Evolutionary conservation across 1,140 invertebrate species (phyloP).

Genomic region (Thaumetopoea pityocampa): DNA sequence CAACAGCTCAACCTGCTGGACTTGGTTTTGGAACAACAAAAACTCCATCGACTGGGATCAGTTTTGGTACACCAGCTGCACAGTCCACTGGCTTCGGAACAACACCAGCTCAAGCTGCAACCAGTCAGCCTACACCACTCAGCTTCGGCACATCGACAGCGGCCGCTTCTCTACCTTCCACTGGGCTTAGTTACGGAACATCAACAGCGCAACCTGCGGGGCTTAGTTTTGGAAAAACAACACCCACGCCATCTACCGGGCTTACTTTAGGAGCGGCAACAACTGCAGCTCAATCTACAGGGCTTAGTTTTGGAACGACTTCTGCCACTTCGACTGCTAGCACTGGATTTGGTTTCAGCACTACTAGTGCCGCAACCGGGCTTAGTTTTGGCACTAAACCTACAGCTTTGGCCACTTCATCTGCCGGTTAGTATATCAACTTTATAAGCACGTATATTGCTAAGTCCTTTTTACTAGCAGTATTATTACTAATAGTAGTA

Average conservation of each 20-base stretch:
- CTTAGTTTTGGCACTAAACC: constrained; percentile 17
- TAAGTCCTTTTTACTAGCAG: too few species aligned
- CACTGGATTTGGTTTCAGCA: too few species aligned
- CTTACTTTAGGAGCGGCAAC: constrained; percentile 25
- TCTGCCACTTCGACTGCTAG: too few species aligned
- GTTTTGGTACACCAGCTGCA: constrained; percentile 21
- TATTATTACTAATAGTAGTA: too few species aligned
- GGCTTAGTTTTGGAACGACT: constrained; percentile 19
- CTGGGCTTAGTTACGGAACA: constrained; percentile 37
- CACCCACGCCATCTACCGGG: constrained; percentile 17
- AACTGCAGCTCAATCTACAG: constrained; percentile 8
- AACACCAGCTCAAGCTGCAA: too few species aligned
- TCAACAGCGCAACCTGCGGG: constrained; percentile 22
- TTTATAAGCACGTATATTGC: too few species aligned
- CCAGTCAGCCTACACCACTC: too few species aligned
- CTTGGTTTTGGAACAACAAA: constrained; percentile 34
- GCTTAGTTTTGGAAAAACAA: constrained; percentile 34
- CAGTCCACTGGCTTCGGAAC: constrained; percentile 19
- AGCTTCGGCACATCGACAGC: constrained; percentile 21
- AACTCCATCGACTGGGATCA: constrained; percentile 16
- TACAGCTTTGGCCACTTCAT: constrained; percentile 14
- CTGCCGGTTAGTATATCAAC: constrained; percentile 26
- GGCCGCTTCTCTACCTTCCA: constrained; percentile 13
- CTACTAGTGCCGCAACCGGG: constrained; percentile 2
- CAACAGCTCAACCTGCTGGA: constrained; percentile 21